A percentile compares a stretch with the other conserved stretches of the same genome.
phyloP scores from a whole-genome alignment of 2,888 invertebrate genomes.

The Lasioglossum oenotherae region DNA sequence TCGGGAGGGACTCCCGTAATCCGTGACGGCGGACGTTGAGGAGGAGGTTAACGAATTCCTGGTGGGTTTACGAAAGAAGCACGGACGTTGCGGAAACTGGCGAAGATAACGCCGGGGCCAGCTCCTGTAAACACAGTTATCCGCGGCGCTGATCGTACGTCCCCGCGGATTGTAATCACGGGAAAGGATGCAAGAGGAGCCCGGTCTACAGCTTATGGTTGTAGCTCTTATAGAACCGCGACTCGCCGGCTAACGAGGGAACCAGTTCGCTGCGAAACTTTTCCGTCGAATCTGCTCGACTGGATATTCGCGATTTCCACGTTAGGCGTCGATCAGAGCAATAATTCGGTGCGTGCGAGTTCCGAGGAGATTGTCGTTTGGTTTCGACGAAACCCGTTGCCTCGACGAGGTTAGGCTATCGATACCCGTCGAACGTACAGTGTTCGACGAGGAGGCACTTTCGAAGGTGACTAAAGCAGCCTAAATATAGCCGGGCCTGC shows the following conservation, averaged over 20 bases:
- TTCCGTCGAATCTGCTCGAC: neutral
- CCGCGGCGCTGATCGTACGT: conserved; percentile 47
- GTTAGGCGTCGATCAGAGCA: neutral
- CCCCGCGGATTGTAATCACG: conserved; percentile 57
- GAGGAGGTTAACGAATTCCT: conserved; percentile 27
- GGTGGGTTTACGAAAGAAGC: conserved; percentile 51
- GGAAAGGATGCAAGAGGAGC: conserved; percentile 48
- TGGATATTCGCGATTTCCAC: neutral
- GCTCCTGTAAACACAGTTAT: conserved; percentile 68
- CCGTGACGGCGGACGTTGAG: conserved; percentile 16
- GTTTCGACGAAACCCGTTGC: neutral
- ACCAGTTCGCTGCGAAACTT: conserved; percentile 14
- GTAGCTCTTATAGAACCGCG: conserved; percentile 33
- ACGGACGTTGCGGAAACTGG: conserved; percentile 64
- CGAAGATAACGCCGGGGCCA: conserved; percentile 61
- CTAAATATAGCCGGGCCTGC: conserved; percentile 58
- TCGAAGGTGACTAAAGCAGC: conserved; percentile 65
- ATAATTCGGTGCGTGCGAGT: neutral
- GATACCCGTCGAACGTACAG: conserved; percentile 38
- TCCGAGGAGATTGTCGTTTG: neutral
- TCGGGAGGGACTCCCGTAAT: neutral
- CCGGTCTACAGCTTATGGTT: conserved; percentile 46
- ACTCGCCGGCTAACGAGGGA: conserved; percentile 27
- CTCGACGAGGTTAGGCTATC: conserved; percentile 6
- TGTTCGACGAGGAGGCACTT: conserved; percentile 44